phyloP scores from a whole-genome alignment of 1,140 invertebrate species.

The Bombus haemorrhoidalis region DNA sequence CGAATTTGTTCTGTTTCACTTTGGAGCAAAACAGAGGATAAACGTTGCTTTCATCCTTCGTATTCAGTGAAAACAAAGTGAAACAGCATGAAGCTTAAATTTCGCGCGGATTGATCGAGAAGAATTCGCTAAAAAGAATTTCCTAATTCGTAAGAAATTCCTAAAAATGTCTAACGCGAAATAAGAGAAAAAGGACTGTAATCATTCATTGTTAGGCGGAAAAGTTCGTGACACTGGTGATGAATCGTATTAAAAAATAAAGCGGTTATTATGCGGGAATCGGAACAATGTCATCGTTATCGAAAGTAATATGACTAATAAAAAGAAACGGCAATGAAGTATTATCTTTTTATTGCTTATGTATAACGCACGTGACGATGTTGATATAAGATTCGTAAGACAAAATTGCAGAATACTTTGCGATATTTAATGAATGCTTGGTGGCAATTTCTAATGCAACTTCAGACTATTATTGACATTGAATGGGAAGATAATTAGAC shows the following conservation, averaged over 20 bases:
- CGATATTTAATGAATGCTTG: not conserved
- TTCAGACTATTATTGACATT: not conserved
- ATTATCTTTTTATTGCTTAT: not conserved
- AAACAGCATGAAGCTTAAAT: too few relatives aligned
- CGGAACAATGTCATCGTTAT: conserved; percentile 18
- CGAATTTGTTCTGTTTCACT: too few relatives aligned
- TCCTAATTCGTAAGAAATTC: too few relatives aligned
- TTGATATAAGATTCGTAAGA: not conserved
- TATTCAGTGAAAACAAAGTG: too few relatives aligned
- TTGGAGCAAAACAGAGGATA: too few relatives aligned
- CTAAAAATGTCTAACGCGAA: too few relatives aligned
- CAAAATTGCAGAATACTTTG: not conserved
- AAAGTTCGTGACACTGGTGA: not conserved
- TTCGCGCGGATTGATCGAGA: too few relatives aligned
- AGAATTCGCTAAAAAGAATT: too few relatives aligned
- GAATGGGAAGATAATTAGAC: not conserved
- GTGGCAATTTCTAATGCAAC: not conserved
- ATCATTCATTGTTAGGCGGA: not conserved
- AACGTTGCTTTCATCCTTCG: too few relatives aligned
- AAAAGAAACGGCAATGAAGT: not conserved
- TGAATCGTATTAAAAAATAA: not conserved
- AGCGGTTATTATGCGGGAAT: not conserved
- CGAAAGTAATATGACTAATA: not conserved
- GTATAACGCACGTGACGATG: too few relatives aligned
- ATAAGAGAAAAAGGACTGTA: too few relatives aligned